Percentiles rank a stretch among this genome's conserved stretches.
phyloP scores from a whole-genome alignment of 2,888 invertebrate species.

The Mystacides longicornis region DNA sequence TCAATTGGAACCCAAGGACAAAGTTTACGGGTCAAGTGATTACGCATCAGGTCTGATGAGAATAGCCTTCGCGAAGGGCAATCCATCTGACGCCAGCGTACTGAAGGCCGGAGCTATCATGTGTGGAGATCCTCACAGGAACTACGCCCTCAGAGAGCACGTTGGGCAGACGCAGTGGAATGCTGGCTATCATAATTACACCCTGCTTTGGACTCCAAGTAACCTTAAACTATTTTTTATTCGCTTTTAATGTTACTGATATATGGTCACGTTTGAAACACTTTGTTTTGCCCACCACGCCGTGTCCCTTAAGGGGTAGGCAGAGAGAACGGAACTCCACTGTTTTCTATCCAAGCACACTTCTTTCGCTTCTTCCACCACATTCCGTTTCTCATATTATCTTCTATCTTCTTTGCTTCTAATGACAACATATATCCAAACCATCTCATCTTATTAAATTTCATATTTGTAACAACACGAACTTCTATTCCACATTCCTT shows the following conservation, averaged over 20 bases:
- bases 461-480: no score
- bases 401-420: not conserved
- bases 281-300: no score
- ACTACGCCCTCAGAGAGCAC: constrained; percentile 34
- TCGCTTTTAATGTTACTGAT: no score
- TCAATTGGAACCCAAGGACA: constrained; percentile 55
- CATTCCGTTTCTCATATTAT: not conserved
- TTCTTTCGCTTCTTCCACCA: not conserved
- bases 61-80: constrained; percentile 63
- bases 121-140: constrained; percentile 41
- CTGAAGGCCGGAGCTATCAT: constrained; percentile 39
- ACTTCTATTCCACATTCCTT: no score
- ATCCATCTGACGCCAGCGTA: constrained; percentile 39
- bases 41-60: constrained; percentile 65
- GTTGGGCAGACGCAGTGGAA: constrained; percentile 43
- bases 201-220: constrained; percentile 59
- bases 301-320: no score
- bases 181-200: constrained; percentile 60
- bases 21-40: constrained; percentile 52
- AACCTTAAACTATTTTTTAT: constrained; percentile 9
- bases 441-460: no score
- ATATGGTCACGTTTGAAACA: no score
- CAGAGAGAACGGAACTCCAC: no score
- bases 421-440: no score
- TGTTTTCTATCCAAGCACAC: no score